These are phyloP conservation scores for Drosophila pachea DNA, from an alignment of 1,140 invertebrate species.

Conservation along the genomic window DNA sequence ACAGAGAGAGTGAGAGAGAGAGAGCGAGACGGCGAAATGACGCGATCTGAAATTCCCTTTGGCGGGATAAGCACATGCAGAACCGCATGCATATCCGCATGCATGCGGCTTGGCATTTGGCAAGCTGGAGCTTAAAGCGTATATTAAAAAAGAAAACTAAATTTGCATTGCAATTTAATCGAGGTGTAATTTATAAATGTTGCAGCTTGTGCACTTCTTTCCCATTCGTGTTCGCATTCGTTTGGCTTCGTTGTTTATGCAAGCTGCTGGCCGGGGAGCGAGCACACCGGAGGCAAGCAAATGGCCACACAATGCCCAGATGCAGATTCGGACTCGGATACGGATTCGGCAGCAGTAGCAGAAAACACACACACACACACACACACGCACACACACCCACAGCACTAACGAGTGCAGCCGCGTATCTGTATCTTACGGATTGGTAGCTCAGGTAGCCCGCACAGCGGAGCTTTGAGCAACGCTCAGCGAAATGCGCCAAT, in stretches of 20 bases:
- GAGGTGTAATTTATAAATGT: conserved; percentile 68
- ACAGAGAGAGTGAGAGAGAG: too few relatives aligned
- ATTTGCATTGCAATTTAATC: conserved; percentile 67
- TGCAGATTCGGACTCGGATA: conserved; percentile 10
- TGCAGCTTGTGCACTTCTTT: conserved; percentile 36
- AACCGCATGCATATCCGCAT: conserved; percentile 11
- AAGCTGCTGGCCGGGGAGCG: conserved; percentile 45
- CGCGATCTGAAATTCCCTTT: background rate
- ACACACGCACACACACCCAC: conserved; percentile 42
- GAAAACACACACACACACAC: conserved; percentile 5
- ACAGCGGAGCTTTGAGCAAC: background rate
- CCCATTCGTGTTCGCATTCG: conserved; percentile 49
- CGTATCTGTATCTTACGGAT: conserved; percentile 64
- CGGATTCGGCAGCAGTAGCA: conserved; percentile 5
- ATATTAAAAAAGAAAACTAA: conserved; percentile 17
- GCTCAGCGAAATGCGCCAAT: conserved; percentile 67
- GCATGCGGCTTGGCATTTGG: conserved; percentile 25
- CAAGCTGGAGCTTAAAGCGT: background rate
- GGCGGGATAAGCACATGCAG: conserved; percentile 11
- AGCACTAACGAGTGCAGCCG: conserved; percentile 66
- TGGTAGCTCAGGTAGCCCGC: conserved; percentile 30
- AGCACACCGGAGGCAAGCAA: conserved; percentile 44
- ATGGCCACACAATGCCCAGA: conserved; percentile 34
- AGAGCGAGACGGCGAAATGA: too few relatives aligned
- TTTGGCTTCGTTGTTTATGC: conserved; percentile 62